A percentile compares a stretch with the other conserved stretches of the same genome.
Evolutionary conservation across 2,113 vertebrate species (phyloP).

Genomic region (Myocastor coypus): DNA sequence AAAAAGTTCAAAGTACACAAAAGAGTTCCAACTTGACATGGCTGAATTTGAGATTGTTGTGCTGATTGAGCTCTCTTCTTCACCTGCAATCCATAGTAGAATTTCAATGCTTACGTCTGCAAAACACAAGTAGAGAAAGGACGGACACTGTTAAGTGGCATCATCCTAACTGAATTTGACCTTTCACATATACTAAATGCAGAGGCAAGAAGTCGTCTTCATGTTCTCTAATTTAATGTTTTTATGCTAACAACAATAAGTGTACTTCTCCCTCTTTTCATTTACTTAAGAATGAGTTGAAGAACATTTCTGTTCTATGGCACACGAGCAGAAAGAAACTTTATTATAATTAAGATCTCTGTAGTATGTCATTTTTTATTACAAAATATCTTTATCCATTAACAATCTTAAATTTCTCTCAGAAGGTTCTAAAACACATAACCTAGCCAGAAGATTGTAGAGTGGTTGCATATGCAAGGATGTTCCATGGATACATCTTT

Average conservation of each 20-base stretch:
- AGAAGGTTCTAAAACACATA: background rate
- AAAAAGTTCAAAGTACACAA: background rate
- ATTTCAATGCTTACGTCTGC: background rate
- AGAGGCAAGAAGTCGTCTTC: background rate
- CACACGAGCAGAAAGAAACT: background rate
- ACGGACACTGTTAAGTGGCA: background rate
- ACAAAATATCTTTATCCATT: background rate
- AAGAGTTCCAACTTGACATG: background rate
- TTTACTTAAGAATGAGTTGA: background rate
- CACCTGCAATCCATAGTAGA: background rate
- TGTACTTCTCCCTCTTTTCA: background rate
- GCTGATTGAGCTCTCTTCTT: background rate
- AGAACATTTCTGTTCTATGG: background rate
- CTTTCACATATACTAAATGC: background rate
- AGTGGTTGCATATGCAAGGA: background rate
- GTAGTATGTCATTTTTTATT: background rate
- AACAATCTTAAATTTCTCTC: background rate
- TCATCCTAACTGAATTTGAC: background rate
- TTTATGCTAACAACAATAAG: background rate
- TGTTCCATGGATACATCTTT: background rate
- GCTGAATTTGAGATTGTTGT: background rate
- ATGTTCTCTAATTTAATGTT: background rate
- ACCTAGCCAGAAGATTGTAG: background rate
- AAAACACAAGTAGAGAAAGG: background rate
- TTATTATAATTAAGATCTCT: conserved; percentile 20